phyloP scores from a whole-genome alignment of 2,797 vertebrate genomes.

The Peromyscus aztecus region DNA sequence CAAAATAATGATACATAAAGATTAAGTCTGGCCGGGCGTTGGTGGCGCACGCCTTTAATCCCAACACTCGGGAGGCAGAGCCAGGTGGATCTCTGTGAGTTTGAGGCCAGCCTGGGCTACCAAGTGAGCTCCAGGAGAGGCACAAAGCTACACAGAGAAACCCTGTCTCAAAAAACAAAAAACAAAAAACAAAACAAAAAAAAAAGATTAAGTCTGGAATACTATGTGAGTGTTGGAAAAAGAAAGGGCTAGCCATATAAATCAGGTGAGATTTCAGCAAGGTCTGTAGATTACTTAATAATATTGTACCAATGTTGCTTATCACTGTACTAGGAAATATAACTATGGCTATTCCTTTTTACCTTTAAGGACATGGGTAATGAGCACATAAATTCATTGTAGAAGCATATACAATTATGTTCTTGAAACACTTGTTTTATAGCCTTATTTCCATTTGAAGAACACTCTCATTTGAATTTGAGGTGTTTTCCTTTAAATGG shows the following conservation, averaged over 20 bases:
- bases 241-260: background rate
- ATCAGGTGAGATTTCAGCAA: background rate
- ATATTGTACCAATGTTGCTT: background rate
- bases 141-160: no score
- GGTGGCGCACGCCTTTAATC: no score
- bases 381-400: background rate
- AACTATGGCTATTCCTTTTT: background rate
- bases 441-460: background rate
- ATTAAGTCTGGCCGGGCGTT: background rate
- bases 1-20: background rate
- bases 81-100: no score
- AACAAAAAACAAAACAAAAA: no score
- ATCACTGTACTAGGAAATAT: background rate
- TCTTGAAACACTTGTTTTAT: background rate
- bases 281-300: background rate
- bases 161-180: no score
- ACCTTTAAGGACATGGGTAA: background rate
- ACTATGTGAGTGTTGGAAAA: background rate
- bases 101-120: no score
- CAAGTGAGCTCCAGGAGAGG: no score
- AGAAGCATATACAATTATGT: background rate
- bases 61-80: no score
- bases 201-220: background rate
- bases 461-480: background rate
- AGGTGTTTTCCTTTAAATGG: background rate